Conservation (phyloP, 2,113 vertebrate genomes). For the Urocynchramus pylzowi region DNA sequence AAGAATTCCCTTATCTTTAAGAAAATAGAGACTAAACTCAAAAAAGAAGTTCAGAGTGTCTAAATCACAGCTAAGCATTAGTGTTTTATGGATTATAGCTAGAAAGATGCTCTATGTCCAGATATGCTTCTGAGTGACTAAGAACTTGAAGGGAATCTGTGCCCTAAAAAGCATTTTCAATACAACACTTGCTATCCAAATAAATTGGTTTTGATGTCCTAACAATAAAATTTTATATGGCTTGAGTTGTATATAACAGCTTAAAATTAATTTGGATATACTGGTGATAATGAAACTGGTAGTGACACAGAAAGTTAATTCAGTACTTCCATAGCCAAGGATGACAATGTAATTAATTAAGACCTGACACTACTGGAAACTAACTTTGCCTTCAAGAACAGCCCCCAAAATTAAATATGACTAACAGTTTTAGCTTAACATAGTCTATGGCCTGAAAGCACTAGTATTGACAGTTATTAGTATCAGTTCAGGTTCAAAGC, state of each 20-base stretch:
- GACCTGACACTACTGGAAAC: neutral
- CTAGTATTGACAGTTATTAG: neutral
- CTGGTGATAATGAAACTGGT: neutral
- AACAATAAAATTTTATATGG: neutral
- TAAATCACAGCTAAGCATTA: neutral
- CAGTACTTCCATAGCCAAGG: neutral
- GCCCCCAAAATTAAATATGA: neutral
- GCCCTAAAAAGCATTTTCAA: neutral
- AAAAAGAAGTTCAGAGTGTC: neutral
- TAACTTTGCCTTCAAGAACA: neutral
- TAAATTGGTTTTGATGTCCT: neutral
- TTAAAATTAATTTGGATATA: neutral
- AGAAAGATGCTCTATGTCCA: neutral
- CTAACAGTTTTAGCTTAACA: neutral
- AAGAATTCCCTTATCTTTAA: neutral
- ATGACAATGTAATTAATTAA: neutral
- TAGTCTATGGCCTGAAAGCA: neutral
- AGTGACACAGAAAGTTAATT: neutral
- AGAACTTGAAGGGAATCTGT: neutral
- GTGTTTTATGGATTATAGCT: neutral
- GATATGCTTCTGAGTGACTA: neutral
- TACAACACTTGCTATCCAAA: neutral
- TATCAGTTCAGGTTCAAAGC: neutral
- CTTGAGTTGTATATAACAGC: neutral
- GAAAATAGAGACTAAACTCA: neutral